Evolutionary conservation across 2,113 vertebrate species (phyloP).

Genomic region (Centrocercus urophasianus): DNA sequence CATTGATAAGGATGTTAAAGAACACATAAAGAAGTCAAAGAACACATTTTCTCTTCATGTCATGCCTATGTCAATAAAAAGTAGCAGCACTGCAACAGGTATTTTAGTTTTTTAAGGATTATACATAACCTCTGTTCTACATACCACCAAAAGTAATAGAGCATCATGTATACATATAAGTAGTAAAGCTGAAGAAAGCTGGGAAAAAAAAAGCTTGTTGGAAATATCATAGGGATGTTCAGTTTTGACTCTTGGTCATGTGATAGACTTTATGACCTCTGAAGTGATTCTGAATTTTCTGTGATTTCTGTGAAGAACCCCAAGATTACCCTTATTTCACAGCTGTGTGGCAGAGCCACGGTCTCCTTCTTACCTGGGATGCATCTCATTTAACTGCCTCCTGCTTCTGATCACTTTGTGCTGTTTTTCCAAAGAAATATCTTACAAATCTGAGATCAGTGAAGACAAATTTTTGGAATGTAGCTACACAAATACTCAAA

Average conservation of each 20-base stretch:
- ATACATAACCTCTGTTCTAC: background rate
- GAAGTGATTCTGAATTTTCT: background rate
- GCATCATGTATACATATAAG: fast-evolving
- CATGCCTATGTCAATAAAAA: background rate
- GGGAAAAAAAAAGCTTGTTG: background rate
- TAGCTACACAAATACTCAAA: background rate
- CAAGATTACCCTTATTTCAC: background rate
- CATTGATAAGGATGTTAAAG: no score
- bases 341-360: fast-evolving
- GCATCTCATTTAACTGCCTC: background rate
- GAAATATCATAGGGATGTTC: background rate
- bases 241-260: background rate
- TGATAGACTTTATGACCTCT: background rate
- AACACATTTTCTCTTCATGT: background rate
- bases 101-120: background rate
- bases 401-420: background rate
- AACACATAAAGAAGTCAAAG: no score
- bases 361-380: background rate
- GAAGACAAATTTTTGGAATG: background rate
- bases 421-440: background rate
- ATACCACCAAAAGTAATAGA: fast-evolving
- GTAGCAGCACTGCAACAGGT: background rate
- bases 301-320: background rate
- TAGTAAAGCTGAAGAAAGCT: background rate
- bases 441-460: background rate